Conservation (phyloP, 2,888 invertebrate species). For the Caenorhabditis doughertyi region DNA sequence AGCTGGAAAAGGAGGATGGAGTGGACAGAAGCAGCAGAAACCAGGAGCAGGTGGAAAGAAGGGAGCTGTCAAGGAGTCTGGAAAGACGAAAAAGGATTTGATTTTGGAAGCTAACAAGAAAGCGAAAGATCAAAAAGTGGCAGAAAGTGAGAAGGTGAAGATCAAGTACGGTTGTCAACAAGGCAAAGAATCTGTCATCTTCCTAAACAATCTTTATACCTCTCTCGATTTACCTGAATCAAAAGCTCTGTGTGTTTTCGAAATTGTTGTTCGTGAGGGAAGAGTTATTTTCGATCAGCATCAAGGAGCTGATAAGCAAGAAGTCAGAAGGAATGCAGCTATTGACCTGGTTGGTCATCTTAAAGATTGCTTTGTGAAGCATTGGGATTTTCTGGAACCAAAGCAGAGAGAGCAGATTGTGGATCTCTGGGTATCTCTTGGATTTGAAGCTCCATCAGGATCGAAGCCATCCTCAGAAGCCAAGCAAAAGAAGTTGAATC, state of each 20-base stretch:
- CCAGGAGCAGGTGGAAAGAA: conserved; percentile 69
- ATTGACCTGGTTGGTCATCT: conserved; percentile 78
- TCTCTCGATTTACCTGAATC: conserved; percentile 79
- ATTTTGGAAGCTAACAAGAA: conserved; percentile 79
- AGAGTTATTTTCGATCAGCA: conserved; percentile 63
- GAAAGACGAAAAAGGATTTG: conserved; percentile 78
- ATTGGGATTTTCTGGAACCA: conserved; percentile 77
- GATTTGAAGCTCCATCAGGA: conserved; percentile 75
- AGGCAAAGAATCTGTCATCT: conserved; percentile 73
- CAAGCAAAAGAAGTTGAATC: conserved; percentile 73
- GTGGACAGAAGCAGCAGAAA: conserved; percentile 67
- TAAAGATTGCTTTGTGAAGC: conserved; percentile 77
- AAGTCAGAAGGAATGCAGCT: conserved; percentile 69
- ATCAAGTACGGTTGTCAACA: conserved; percentile 78
- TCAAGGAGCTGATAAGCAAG: conserved; percentile 63
- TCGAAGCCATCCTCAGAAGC: conserved; percentile 74
- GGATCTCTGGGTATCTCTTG: conserved; percentile 78
- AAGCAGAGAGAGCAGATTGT: conserved; percentile 79
- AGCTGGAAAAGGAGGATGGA: conserved; percentile 68
- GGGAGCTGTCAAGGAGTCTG: conserved; percentile 69
- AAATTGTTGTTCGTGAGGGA: conserved; percentile 72
- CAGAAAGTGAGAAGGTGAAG: conserved; percentile 78
- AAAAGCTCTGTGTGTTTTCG: conserved; percentile 78
- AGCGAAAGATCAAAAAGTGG: conserved; percentile 70
- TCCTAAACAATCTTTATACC: conserved; percentile 74